Percentiles rank a stretch among this genome's conserved stretches.
These are phyloP conservation scores for Melanocharis versteri DNA, from an alignment of 2,113 vertebrate species.

Conservation along the genomic window DNA sequence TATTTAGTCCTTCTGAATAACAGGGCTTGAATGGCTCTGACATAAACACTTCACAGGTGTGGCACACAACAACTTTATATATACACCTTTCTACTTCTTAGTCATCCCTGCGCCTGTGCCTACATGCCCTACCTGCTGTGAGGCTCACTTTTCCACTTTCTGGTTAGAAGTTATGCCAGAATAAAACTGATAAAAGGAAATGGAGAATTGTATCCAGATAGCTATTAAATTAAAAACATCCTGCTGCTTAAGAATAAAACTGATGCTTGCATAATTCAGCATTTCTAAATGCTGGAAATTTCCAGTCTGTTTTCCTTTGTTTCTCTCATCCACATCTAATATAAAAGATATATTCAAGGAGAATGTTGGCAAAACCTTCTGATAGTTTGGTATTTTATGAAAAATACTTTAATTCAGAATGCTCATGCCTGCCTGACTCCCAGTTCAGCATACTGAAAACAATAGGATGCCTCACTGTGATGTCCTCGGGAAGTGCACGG, in stretches of 20 bases:
- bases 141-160: background rate
- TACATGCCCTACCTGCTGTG: background rate
- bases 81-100: background rate
- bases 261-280: background rate
- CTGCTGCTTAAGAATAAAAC: background rate
- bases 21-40: background rate
- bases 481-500: background rate
- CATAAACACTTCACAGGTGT: background rate
- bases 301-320: background rate
- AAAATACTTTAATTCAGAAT: background rate
- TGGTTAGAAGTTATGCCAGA: background rate
- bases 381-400: background rate
- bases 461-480: background rate
- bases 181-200: background rate
- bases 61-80: background rate
- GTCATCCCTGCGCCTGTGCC: background rate
- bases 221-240: background rate
- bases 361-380: background rate
- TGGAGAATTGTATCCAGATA: background rate
- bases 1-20: background rate
- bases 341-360: background rate
- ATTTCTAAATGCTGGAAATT: background rate
- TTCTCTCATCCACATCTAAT: background rate
- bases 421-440: background rate
- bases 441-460: background rate